Evolutionary conservation across 2,113 vertebrate genomes (phyloP), one percentile per base, ranked within the genome.

Genomic region (Pygoscelis antarcticus): DNA sequence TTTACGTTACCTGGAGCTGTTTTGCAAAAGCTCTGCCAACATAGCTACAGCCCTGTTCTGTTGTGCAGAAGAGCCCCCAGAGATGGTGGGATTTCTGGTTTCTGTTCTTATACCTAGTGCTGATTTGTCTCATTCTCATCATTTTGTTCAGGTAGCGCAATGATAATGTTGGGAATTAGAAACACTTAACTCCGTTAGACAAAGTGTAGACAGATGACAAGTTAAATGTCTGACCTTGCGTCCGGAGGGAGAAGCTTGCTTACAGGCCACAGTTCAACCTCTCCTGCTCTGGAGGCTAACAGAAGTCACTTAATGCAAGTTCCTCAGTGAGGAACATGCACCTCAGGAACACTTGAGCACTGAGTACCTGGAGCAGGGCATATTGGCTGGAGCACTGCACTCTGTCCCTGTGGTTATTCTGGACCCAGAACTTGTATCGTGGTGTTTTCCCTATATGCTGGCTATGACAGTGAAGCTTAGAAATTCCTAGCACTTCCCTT

Each of bases 1-100:
- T 76, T 93, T 80, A 52, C 5, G 2, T 40, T 82, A 54, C 34
- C 20, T 42, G n/a, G 7, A 49, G 14, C 16, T 58, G 23, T 68
- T 88, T 30, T 42, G 40, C 18, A 66, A 52, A 70, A 78, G 21
- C 51, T 78, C 40, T 4, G 5, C 46, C 74, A 75, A 42, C 34
- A 47, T 1, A 75, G 27, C 7, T 62, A 58, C 25, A 81, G 42
- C 6, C 47, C 81, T 0, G 0, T 14, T 62, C 42, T n/a, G 17
- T 3, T 46, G 32, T 54, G 27, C 21, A 5, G 22, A 61, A 49
- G 8, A 71, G 17, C 3, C 18, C 3, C 27, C 30, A 22, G n/a
- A 40, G 66, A 6, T 21, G 9, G 1, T 38, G 72, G 7, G 49
- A 83, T 64, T 89, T 77, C 40, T 89, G 29, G 21, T 23, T 68